Base-by-base conservation (phyloP, 2,113 vertebrate genomes). In the Condylura cristata region DNA sequence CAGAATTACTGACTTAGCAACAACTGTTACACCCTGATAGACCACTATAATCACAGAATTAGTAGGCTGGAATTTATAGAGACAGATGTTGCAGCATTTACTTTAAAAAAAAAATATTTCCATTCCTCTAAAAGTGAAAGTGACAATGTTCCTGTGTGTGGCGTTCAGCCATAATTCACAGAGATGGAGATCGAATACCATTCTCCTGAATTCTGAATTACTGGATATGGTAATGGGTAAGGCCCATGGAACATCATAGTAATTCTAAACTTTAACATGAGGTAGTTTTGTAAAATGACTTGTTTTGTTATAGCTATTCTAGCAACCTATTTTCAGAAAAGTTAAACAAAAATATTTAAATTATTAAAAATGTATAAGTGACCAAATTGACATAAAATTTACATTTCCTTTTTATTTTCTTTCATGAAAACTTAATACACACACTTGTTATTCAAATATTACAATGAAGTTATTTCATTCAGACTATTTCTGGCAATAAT, bases 1-100 rank as follows among this genome's bases (percentile, higher is more conserved):
- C 24, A 66, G 48, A 97, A 97, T 97, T 97, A 97, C 87, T 75
- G 81, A 95, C 97, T 96, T 97, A 74, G 17, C 17, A 17, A 51
- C 7, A 56, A 22, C 18, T 56, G 20, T 22, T 56, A 56, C 20
- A 24, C 53, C 20, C 53, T 56, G 53, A 22, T 22, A 56, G 2
- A 22, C 1, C 5, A 1, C 20, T 56, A 56, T 56, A 56, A 22
- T 96, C 18, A 60, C 60, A 96, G 80, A 92, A 97, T 95, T 94
- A 96, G 48, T 61, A 89, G 48, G 8, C 4, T 41, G 53, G 66
- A 90, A 68, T 88, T 87, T 85, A 75, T 32, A 17, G 26, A 76
- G 13, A 87, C 44, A 74, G 24, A 14, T 4, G 86, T 94, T 83
- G 26, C 2, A 71, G 17, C 60, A 39, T 65, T 83, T 71, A 88